phyloP scores from a whole-genome alignment of 2,888 invertebrate species.

The Apodemia mormo region DNA sequence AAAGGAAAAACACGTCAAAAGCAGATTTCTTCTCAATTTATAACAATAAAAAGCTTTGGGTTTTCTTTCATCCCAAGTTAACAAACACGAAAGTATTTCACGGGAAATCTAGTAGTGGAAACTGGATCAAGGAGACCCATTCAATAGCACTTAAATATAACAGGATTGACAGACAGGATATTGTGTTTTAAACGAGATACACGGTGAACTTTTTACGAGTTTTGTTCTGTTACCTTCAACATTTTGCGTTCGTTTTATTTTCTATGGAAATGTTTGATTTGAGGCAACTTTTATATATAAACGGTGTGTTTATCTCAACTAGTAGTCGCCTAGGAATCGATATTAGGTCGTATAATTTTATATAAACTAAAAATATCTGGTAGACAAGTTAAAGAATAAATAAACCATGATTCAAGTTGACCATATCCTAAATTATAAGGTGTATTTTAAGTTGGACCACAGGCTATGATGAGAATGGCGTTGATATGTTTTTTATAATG shows the following conservation, averaged over 20 bases:
- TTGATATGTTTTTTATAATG: too few species aligned
- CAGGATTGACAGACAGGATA: conserved; percentile 21
- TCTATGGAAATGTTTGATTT: not conserved
- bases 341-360: too few species aligned
- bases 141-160: conserved; percentile 22
- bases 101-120: conserved; percentile 12
- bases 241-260: not conserved
- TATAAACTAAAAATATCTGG: too few species aligned
- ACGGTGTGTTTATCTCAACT: not conserved
- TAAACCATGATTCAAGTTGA: too few species aligned
- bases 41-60: conserved; percentile 13
- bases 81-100: conserved; percentile 22
- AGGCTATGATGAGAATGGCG: too few species aligned
- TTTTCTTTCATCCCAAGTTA: conserved; percentile 19
- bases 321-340: too few species aligned
- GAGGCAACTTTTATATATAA: not conserved
- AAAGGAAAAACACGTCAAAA: not conserved
- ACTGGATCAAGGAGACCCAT: conserved; percentile 22
- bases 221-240: not conserved
- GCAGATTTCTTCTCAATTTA: not conserved
- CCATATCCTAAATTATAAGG: too few species aligned
- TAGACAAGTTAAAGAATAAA: too few species aligned
- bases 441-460: too few species aligned
- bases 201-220: conserved; percentile 10
- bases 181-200: conserved; percentile 19